These are phyloP conservation scores for Garrulus glandarius DNA, from an alignment of 2,797 vertebrate genomes.

Conservation along the genomic window DNA sequence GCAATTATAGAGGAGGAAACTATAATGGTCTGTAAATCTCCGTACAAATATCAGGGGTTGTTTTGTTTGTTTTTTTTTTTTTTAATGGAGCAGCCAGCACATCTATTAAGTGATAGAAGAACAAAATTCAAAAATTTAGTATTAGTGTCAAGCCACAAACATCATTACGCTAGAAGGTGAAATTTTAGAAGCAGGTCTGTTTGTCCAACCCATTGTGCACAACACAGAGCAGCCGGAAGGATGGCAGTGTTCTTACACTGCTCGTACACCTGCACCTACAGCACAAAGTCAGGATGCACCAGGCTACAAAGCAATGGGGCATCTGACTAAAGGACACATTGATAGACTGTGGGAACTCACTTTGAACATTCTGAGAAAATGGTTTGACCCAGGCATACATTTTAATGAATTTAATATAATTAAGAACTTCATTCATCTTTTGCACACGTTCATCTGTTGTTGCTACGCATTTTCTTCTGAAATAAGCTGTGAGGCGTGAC, in stretches of 20 bases:
- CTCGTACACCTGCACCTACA: fast-evolving
- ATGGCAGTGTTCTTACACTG: not conserved
- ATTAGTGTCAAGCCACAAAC: not conserved
- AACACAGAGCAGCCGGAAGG: not conserved
- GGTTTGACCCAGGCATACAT: conserved; percentile 96
- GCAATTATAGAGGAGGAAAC: not conserved
- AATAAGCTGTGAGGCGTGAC: conserved; percentile 88
- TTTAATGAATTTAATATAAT: conserved; percentile 93
- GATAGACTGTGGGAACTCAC: conserved; percentile 75
- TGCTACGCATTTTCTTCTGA: conserved; percentile 86
- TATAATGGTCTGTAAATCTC: not conserved
- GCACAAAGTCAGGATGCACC: not conserved
- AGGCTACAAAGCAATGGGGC: not conserved
- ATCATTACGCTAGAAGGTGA: not conserved
- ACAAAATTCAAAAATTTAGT: not conserved
- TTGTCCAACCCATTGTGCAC: not conserved
- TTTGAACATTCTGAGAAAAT: conserved; percentile 86
- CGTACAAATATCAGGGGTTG: fast-evolving
- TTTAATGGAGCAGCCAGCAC: not conserved
- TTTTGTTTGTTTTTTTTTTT: not conserved
- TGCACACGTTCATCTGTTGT: conserved; percentile 90
- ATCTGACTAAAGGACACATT: not conserved
- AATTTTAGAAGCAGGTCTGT: not conserved
- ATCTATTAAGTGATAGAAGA: not conserved
- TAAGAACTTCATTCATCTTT: conserved; percentile 95